phyloP scores from a whole-genome alignment of 1,140 invertebrate genomes.

The Atopsyche davidsoni region DNA sequence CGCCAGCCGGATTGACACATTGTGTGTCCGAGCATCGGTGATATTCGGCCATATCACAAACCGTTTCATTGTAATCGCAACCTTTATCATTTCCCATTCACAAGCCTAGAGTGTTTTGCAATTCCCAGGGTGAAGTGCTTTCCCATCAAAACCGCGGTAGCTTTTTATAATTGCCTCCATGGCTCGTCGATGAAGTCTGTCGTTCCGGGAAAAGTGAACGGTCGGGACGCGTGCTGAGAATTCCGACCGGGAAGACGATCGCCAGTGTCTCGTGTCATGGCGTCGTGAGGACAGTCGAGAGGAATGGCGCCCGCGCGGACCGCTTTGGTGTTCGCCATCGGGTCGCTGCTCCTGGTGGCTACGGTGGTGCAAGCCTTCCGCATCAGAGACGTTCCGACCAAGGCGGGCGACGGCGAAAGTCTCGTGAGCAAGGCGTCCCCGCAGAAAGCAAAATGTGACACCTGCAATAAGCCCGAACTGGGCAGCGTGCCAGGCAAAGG shows the following conservation, averaged over 20 bases:
- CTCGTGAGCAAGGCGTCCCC: constrained; percentile 4
- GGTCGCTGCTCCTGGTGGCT: constrained; percentile 39
- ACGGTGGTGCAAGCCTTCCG: constrained; percentile 47
- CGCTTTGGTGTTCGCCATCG: constrained; percentile 37
- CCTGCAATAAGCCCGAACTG: constrained; percentile 2
- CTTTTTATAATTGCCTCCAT: neutral
- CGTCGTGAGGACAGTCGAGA: neutral
- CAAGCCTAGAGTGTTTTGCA: neutral
- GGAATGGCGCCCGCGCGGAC: constrained; percentile 11
- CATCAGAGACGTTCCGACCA: constrained; percentile 40
- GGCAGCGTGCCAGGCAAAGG: neutral
- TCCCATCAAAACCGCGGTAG: neutral
- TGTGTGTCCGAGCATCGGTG: constrained; percentile 6
- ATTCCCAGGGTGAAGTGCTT: neutral
- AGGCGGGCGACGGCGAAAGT: constrained; percentile 32
- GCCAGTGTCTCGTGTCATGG: constrained; percentile 10
- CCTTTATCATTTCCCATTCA: neutral
- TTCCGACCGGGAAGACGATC: neutral
- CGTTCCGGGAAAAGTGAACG: neutral
- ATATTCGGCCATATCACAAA: constrained; percentile 1
- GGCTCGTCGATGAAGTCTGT: constrained; percentile 12
- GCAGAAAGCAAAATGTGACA: constrained; percentile 19
- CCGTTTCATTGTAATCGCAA: neutral
- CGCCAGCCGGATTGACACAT: constrained; percentile 23
- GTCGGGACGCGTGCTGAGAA: neutral